A percentile compares a stretch with the other conserved stretches of the same genome.
Conservation (phyloP, 2,888 invertebrate genomes). For the Timema cristinae region DNA sequence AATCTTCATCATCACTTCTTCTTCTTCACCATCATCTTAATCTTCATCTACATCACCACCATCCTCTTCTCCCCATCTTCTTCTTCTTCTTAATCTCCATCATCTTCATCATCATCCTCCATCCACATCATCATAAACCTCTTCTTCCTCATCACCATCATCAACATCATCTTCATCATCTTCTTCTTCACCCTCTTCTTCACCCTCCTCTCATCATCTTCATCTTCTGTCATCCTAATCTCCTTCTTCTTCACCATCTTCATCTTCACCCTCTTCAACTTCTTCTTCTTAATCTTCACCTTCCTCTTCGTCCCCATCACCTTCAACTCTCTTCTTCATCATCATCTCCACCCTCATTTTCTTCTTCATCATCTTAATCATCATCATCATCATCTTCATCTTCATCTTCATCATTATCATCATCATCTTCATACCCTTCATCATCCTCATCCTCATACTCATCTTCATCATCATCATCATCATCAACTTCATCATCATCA, state of each 20-base stretch:
- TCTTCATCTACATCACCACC: slow-evolving; percentile 10
- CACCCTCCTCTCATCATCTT: no score
- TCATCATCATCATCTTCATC: neutral
- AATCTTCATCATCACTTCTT: slow-evolving; percentile 15
- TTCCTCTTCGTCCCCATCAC: neutral
- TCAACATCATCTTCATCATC: slow-evolving; percentile 14
- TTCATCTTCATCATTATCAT: neutral
- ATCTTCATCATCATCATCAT: slow-evolving; percentile 1
- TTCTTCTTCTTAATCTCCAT: neutral
- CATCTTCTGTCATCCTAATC: no score
- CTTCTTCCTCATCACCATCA: slow-evolving; percentile 5
- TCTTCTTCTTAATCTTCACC: neutral
- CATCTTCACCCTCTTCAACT: neutral
- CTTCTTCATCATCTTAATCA: neutral
- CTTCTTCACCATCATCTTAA: neutral
- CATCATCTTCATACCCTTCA: neutral
- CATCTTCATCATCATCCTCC: slow-evolving; percentile 1
- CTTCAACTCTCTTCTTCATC: neutral
- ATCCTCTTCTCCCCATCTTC: no score
- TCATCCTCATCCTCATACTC: neutral
- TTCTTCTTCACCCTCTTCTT: neutral
- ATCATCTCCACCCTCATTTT: neutral
- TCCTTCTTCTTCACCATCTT: neutral
- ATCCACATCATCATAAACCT: neutral
- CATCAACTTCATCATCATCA: slow-evolving; percentile 12